phyloP scores from a whole-genome alignment of 2,797 vertebrate genomes.

The Alca torda region DNA sequence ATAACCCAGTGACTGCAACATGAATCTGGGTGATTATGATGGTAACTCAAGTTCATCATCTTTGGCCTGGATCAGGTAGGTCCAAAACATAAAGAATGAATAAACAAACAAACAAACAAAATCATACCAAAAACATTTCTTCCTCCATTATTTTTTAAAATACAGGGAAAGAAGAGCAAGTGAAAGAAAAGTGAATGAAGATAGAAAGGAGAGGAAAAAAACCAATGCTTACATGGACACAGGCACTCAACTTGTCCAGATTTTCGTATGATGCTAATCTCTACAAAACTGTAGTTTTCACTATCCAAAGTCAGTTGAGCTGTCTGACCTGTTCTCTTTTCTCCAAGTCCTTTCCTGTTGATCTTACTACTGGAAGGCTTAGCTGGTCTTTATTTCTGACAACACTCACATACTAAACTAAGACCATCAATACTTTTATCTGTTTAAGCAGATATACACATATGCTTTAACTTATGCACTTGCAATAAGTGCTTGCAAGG shows the following conservation, averaged over 20 bases:
- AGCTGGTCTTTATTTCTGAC: background rate
- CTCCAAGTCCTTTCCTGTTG: background rate
- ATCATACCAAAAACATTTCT: background rate
- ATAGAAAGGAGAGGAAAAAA: background rate
- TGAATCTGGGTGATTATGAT: background rate
- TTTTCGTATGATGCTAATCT: background rate
- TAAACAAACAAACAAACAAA: background rate
- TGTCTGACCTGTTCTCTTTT: background rate
- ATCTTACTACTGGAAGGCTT: background rate
- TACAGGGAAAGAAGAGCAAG: background rate
- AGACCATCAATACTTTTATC: background rate
- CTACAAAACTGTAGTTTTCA: background rate
- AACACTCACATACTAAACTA: background rate
- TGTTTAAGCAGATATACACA: background rate
- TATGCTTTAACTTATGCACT: background rate
- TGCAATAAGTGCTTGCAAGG: background rate
- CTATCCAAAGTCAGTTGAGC: background rate
- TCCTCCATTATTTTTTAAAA: background rate
- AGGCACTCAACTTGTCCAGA: background rate
- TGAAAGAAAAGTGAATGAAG: background rate
- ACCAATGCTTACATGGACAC: background rate
- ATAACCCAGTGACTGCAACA: background rate
- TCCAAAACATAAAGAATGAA: background rate
- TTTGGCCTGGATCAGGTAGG: background rate
- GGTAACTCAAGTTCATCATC: background rate